Evolutionary conservation across 2,113 vertebrate species (phyloP).

Genomic region (Seriola aureovittata): DNA sequence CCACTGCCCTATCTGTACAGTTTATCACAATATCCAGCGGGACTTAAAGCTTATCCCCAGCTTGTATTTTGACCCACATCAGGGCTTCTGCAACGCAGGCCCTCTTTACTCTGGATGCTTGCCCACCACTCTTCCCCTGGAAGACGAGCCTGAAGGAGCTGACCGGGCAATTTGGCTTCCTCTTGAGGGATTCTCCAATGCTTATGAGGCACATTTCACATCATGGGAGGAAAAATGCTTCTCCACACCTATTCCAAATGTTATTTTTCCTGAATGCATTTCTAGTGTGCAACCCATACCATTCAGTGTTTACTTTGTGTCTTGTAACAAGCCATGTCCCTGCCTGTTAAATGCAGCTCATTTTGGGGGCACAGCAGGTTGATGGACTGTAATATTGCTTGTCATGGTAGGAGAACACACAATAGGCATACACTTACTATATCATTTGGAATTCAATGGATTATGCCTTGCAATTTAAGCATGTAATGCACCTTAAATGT

Average conservation of each 20-base stretch:
- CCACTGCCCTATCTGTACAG: neutral
- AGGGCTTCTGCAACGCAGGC: neutral
- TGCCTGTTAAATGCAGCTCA: conserved; percentile 1
- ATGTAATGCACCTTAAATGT: conserved; percentile 13
- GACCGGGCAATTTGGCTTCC: conserved; percentile 45
- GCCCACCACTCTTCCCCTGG: conserved; percentile 4
- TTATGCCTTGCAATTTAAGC: conserved; percentile 27
- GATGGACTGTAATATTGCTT: conserved; percentile 26
- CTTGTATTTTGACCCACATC: conserved; percentile 24
- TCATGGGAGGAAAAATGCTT: conserved; percentile 22
- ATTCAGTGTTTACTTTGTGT: conserved; percentile 15
- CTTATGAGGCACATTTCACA: conserved; percentile 53
- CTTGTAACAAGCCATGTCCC: conserved; percentile 10
- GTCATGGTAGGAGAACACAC: conserved; percentile 29
- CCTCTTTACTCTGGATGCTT: conserved; percentile 37
- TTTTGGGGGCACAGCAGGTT: conserved; percentile 17
- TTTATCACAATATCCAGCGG: conserved; percentile 12
- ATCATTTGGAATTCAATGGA: conserved; percentile 29
- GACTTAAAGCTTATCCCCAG: conserved; percentile 20
- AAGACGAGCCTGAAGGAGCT: conserved; percentile 39
- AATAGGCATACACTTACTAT: conserved; percentile 15
- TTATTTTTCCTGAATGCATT: conserved; percentile 12
- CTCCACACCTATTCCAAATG: conserved; percentile 15
- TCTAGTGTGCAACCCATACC: neutral
- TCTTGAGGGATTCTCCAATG: conserved; percentile 40